Base-by-base conservation (phyloP, 2,797 vertebrate species). In the Enteromius trimaculatus region DNA sequence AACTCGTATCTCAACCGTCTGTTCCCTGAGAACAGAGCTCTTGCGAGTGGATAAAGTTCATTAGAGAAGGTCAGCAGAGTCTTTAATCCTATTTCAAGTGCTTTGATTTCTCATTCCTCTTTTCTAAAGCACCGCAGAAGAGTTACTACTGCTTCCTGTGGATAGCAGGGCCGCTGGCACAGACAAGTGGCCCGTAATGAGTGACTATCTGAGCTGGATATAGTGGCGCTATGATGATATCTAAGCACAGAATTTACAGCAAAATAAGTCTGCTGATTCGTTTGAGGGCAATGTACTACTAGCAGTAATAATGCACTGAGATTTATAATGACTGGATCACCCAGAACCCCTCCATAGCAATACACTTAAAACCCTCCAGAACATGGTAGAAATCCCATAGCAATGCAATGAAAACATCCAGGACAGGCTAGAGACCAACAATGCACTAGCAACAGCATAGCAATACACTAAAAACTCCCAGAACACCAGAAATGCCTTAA, bases 81-180 rank as follows among this genome's bases (percentile, higher is more conserved):
- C 84, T 86, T 87, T 86, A 87, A 71, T 86, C 84, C 82, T 66
- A 62, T 87, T 87, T 85, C 65, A 74, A 74, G 72, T 79, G 65
- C 86, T 91, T 78, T 88, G 79, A 87, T 84, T 86, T 88, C 66
- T 88, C 71, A 81, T 80, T 77, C 69, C 75, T 85, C 82, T 83
- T 79, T 68, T 69, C 42, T 78, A 64, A 29, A 62, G 74, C 75
- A 81, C 79, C 83, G 77, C 77, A 53, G 47, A 64, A 68, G 82
- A 83, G 81, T 78, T 85, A 80, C 64, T 64, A 65, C 80, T 70
- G 47, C 23, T 26, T 77, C 75, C 21, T 34, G 47, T 44, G 42
- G 71, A 39, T 60, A 31, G 39, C 23, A 19, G 44, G 75, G 77
- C 77, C 85, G 71, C 81, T 84, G 78, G 78, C 78, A 81, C 77